Conservation (phyloP, 2,113 vertebrate genomes). For the Blennius ocellaris region DNA sequence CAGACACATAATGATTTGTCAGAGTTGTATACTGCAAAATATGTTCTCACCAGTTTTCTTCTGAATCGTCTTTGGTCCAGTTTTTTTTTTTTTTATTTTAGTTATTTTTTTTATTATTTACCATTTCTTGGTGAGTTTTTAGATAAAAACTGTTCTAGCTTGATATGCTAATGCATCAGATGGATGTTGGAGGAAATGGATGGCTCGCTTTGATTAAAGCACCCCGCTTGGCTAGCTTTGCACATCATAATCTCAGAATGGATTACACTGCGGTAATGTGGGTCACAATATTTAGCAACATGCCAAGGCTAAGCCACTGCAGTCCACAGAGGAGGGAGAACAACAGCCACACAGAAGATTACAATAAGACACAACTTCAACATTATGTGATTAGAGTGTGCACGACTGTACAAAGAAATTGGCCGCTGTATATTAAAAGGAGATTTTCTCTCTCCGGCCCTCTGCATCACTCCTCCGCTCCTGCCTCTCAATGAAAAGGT, state of each 20-base stretch:
- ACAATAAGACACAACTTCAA: conserved; percentile 24
- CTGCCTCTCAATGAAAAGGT: conserved; percentile 42
- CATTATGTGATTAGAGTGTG: conserved; percentile 44
- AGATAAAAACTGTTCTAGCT: conserved; percentile 47
- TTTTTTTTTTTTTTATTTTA: conserved; percentile 49
- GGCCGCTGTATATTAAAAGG: conserved; percentile 42
- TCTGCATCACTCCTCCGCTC: conserved; percentile 22
- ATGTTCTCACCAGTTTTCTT: conserved; percentile 25
- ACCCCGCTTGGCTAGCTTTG: conserved; percentile 67
- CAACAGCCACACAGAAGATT: conserved; percentile 23
- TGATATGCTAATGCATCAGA: conserved; percentile 70
- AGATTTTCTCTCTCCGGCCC: conserved; percentile 54
- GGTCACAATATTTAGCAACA: conserved; percentile 77
- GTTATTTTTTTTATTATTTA: conserved; percentile 46
- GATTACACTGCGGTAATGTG: conserved; percentile 77
- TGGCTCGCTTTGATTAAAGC: conserved; percentile 81
- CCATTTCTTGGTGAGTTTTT: conserved; percentile 29
- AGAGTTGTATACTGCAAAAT: background rate
- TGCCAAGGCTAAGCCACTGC: conserved; percentile 41
- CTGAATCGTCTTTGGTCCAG: conserved; percentile 5
- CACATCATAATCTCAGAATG: conserved; percentile 79
- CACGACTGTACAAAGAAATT: conserved; percentile 42
- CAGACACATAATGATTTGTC: background rate
- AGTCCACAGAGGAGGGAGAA: conserved; percentile 14
- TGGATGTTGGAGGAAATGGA: conserved; percentile 71